Evolutionary conservation across 2,888 invertebrate species (phyloP), one percentile per base, ranked within the genome.

Genomic region (Saturnia pavonia): DNA sequence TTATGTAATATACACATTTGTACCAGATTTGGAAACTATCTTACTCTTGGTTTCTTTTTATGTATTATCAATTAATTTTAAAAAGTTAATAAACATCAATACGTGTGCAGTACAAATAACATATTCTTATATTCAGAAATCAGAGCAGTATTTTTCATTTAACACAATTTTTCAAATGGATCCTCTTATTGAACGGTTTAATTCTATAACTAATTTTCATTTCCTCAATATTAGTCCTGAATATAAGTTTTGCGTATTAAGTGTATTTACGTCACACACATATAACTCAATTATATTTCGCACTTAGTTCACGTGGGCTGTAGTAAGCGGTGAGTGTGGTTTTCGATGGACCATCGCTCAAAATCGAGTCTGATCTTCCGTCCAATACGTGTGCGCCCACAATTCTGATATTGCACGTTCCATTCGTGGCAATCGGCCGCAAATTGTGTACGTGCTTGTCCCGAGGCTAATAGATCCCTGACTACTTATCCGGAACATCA

Each of bases 391-490:
- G 65, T 65, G 65, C 65, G 65, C n/a, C 81, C 83, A 68, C 83
- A 83, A 80, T 80, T 84, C 80, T 82, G 85, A 87, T 86, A 87
- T 87, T 80, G 84, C 82, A 79, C 81, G 84, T 78, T 80, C 79
- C 79, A 82, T 83, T 81, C 86, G 85, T 84, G 86, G 86, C 85
- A 87, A 87, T 85, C 81, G 80, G 78, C 85, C 87, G 79, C 87
- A 86, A 86, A 87, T 85, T 85, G 87, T 84, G 83, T 80, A 85
- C 87, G 88, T 86, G 88, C 80, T 78, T 81, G 79, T 80, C 81
- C 81, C 76, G 75, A 77, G 73, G 76, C 80, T 82, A 82, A 83
- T 84, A 82, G 80, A 82, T 78, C 78, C 80, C 76, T 75, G 81
- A 22, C 22, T 54, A 78, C 79, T 76, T 76, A 77, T 78, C 77